Evolutionary conservation across 2,797 vertebrate genomes (phyloP).

Genomic region (Anomalospiza imberbis): DNA sequence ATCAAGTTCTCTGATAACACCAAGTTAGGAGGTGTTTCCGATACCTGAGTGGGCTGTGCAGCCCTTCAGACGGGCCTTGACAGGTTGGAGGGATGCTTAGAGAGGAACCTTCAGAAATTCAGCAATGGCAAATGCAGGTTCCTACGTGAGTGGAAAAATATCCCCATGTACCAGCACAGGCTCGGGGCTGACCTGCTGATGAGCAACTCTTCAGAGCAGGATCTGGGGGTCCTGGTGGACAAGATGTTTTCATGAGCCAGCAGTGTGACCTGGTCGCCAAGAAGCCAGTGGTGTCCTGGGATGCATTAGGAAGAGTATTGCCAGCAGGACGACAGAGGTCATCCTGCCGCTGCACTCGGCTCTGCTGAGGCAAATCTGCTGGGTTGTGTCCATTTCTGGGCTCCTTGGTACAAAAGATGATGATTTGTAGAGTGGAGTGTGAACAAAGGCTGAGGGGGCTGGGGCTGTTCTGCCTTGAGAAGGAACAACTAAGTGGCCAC

Average conservation of each 20-base stretch:
- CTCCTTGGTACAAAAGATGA: rapidly evolving
- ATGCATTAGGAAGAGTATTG: background rate
- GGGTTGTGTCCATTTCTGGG: rapidly evolving
- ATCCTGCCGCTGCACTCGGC: no score
- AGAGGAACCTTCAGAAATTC: background rate
- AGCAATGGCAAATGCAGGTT: no score
- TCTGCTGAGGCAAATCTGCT: background rate
- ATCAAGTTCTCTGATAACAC: background rate
- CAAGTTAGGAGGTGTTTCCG: no score
- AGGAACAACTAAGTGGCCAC: background rate
- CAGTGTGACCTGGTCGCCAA: no score
- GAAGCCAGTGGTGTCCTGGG: rapidly evolving
- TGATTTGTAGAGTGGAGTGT: no score
- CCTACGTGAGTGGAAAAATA: background rate
- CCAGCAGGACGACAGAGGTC: rapidly evolving
- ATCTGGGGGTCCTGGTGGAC: no score
- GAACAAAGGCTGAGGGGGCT: background rate
- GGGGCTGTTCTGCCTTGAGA: rapidly evolving
- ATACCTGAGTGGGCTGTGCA: rapidly evolving
- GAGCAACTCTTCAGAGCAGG: background rate
- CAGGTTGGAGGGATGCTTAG: background rate
- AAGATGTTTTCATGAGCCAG: no score
- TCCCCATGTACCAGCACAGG: background rate
- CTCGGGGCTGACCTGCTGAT: background rate
- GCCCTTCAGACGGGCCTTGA: background rate